A percentile compares a stretch with the other conserved stretches of the same genome.
Conservation (phyloP, 2,113 vertebrate genomes). For the Cheilinus undulatus region DNA sequence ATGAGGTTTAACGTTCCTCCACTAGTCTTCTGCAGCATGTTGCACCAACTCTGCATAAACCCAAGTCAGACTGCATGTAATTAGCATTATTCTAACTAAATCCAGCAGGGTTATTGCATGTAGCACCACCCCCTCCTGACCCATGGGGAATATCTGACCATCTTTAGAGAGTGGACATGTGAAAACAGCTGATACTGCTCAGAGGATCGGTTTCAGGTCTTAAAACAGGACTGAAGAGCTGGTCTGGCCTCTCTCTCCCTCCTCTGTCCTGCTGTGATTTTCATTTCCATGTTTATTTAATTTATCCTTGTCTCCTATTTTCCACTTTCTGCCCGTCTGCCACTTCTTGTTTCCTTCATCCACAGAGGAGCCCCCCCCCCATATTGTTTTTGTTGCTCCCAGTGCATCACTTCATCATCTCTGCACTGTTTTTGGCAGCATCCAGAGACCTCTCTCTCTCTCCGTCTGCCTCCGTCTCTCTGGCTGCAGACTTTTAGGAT, state of each 20-base stretch:
- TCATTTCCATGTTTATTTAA: conserved; percentile 39
- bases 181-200: no score
- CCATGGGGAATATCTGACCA: no score
- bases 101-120: no score
- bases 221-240: no score
- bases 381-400: conserved; percentile 64
- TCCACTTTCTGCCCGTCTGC: conserved; percentile 32
- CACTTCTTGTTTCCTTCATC: conserved; percentile 37
- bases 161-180: no score
- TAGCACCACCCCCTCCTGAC: no score
- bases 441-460: conserved; percentile 42
- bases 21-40: no score
- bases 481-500: conserved; percentile 36
- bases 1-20: no score
- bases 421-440: conserved; percentile 62
- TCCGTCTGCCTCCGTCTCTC: conserved; percentile 15
- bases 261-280: background rate
- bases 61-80: no score
- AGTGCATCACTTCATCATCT: conserved; percentile 67
- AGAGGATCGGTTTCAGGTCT: no score
- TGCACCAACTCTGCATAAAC: no score
- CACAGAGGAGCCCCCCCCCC: conserved; percentile 26
- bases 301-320: conserved; percentile 24
- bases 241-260: background rate
- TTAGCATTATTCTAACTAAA: no score